A percentile compares a stretch with the other conserved stretches of the same genome.
Evolutionary conservation across 2,888 invertebrate genomes (phyloP).

Genomic region (Troides aeacus): DNA sequence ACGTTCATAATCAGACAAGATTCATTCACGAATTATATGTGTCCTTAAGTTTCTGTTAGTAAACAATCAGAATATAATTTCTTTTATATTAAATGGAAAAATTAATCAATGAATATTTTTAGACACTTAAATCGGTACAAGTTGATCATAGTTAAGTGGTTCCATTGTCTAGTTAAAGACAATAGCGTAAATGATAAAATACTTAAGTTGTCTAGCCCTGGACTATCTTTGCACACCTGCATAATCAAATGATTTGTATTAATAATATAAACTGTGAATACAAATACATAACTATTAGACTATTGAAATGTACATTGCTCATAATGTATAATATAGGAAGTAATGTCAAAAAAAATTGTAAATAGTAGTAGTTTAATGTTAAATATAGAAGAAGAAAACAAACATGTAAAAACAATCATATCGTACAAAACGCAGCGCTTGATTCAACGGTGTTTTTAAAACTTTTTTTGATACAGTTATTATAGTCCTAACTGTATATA

Average conservation of each 20-base stretch:
- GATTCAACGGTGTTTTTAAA: too few relatives aligned
- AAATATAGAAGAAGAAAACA: too few relatives aligned
- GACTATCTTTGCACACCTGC: constrained; percentile 28
- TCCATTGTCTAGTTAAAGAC: constrained; percentile 50
- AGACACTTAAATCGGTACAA: not conserved
- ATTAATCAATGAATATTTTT: not conserved
- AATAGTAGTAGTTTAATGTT: too few relatives aligned
- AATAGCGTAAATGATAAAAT: constrained; percentile 36
- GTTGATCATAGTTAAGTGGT: constrained; percentile 53
- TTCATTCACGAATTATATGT: too few relatives aligned
- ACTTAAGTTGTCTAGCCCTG: constrained; percentile 13
- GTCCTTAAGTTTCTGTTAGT: too few relatives aligned
- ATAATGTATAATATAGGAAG: too few relatives aligned
- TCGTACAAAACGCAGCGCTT: too few relatives aligned
- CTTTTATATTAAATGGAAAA: not conserved
- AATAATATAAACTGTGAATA: not conserved
- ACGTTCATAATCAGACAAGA: too few relatives aligned
- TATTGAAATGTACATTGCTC: not conserved
- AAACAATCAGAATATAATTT: not conserved
- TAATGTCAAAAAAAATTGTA: too few relatives aligned
- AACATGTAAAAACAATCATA: too few relatives aligned
- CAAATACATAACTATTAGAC: not conserved
- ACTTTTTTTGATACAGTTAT: not conserved
- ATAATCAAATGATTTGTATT: not conserved
- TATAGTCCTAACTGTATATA: constrained; percentile 8